A percentile compares a stretch with the other conserved stretches of the same genome.
These are phyloP conservation scores for Manduca sexta DNA, from an alignment of 1,140 invertebrate genomes.

Conservation along the genomic window DNA sequence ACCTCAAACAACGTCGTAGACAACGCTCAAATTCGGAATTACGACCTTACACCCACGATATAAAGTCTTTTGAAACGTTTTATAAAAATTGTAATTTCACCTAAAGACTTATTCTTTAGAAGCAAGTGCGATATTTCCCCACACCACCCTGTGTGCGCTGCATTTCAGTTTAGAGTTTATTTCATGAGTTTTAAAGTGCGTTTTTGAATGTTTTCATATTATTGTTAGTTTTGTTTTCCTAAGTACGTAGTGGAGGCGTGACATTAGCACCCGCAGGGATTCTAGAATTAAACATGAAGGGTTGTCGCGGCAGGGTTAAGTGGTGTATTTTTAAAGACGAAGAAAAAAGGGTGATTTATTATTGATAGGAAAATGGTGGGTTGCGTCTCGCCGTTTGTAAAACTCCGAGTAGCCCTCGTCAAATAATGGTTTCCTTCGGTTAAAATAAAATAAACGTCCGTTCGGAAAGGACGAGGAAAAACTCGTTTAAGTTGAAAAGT, in stretches of 20 bases:
- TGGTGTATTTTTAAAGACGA: slow-evolving; percentile 43
- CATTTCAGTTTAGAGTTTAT: slow-evolving; percentile 23
- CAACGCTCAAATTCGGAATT: slow-evolving; percentile 10
- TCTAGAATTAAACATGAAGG: slow-evolving; percentile 64
- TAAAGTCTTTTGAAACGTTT: slow-evolving; percentile 8
- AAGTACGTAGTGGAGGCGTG: slow-evolving; percentile 60
- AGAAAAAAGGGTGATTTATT: slow-evolving; percentile 32
- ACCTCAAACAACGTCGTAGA: slow-evolving; percentile 37
- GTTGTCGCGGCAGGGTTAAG: slow-evolving; percentile 61
- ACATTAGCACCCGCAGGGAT: slow-evolving; percentile 63
- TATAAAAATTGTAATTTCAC: slow-evolving; percentile 27
- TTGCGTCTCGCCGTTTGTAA: slow-evolving; percentile 8
- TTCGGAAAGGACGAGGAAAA: neutral
- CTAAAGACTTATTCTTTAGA: slow-evolving; percentile 60
- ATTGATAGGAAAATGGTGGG: slow-evolving; percentile 55
- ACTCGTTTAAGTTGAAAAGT: neutral
- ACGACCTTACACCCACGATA: slow-evolving; percentile 23
- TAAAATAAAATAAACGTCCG: neutral
- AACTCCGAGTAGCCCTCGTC: neutral
- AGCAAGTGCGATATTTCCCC: slow-evolving; percentile 51
- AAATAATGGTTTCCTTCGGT: neutral
- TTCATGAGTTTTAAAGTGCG: slow-evolving; percentile 11
- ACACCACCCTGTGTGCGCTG: slow-evolving; percentile 20
- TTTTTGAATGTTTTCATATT: slow-evolving; percentile 13
- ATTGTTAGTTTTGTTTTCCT: slow-evolving; percentile 48